A percentile compares a stretch with the other conserved stretches of the same genome.
phyloP scores from a whole-genome alignment of 2,113 vertebrate genomes.

The Carassius gibelio region DNA sequence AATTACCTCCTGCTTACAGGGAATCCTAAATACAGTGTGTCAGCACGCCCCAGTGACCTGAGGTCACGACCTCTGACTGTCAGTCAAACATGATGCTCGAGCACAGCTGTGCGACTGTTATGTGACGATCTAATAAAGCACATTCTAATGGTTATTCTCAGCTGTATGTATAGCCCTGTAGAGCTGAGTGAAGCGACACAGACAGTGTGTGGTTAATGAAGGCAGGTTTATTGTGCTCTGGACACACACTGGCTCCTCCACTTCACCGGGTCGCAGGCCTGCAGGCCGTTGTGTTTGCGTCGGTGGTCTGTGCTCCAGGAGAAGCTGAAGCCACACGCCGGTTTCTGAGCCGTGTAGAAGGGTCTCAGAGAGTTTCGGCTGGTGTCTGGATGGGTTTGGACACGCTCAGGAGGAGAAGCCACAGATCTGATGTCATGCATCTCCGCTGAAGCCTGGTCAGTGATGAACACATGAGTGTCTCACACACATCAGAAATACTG shows the following conservation, averaged over 20 bases:
- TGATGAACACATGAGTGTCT: background rate
- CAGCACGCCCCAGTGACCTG: background rate
- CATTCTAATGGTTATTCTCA: too few relatives aligned
- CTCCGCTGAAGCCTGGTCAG: background rate
- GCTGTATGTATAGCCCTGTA: background rate
- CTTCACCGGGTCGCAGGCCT: background rate
- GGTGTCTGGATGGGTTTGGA: background rate
- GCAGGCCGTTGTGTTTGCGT: slow-evolving; percentile 55
- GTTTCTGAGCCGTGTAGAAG: slow-evolving; percentile 71
- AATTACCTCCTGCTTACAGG: background rate
- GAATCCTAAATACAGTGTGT: background rate
- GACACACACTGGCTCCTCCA: slow-evolving; percentile 59
- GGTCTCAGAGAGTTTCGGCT: slow-evolving; percentile 65
- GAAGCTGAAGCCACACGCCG: slow-evolving; percentile 69
- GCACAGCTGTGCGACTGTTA: background rate
- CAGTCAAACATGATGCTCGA: background rate
- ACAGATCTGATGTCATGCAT: background rate
- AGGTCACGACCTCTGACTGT: slow-evolving; percentile 2
- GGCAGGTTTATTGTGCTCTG: background rate
- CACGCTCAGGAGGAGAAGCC: too few relatives aligned
- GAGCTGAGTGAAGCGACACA: background rate
- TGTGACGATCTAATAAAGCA: background rate
- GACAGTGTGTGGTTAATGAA: background rate
- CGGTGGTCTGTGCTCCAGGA: slow-evolving; percentile 53
- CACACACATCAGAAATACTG: background rate